phyloP scores from a whole-genome alignment of 2,113 vertebrate genomes.

The Amblyornis subalaris region DNA sequence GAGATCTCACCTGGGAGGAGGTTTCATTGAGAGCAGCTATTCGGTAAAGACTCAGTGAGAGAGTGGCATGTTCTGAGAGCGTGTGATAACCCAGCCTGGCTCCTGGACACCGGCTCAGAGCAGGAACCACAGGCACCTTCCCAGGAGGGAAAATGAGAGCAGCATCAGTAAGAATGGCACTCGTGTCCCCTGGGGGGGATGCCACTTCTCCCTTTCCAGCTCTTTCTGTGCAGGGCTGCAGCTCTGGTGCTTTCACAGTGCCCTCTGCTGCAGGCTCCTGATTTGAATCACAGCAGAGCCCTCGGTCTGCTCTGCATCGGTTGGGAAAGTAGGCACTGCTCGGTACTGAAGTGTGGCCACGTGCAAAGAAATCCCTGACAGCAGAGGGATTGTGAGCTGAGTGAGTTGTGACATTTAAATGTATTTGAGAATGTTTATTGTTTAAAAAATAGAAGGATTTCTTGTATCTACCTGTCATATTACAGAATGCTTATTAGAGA shows the following conservation, averaged over 20 bases:
- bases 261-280: background rate
- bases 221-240: background rate
- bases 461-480: background rate
- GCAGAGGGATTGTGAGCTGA: background rate
- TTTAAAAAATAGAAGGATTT: background rate
- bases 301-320: background rate
- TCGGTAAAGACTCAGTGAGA: no score
- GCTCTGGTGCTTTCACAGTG: background rate
- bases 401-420: background rate
- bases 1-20: background rate
- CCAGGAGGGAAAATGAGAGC: background rate
- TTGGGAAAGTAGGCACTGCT: background rate
- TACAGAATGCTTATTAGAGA: background rate
- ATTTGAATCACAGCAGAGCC: background rate
- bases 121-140: background rate
- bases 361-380: background rate
- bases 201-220: background rate
- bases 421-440: background rate
- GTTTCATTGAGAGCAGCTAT: rapidly evolving
- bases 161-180: background rate
- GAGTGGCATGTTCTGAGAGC: no score
- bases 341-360: background rate
- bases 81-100: background rate
- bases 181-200: rapidly evolving
- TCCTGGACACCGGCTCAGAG: background rate